phyloP scores from a whole-genome alignment of 1,140 invertebrate genomes.

The Drosophila kepulauana region DNA sequence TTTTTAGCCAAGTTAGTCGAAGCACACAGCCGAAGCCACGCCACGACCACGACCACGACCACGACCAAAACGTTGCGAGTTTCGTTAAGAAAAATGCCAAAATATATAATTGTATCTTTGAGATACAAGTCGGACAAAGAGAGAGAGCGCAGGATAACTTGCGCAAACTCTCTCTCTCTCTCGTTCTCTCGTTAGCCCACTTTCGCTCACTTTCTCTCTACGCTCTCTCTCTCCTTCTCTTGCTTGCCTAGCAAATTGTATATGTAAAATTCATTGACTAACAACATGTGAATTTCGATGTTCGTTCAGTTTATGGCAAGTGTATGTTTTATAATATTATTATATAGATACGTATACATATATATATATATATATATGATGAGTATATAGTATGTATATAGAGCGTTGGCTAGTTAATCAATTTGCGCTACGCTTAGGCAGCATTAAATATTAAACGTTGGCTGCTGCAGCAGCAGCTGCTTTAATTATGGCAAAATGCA shows the following conservation, averaged over 20 bases:
- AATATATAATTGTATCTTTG: constrained; percentile 40
- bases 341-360: neutral
- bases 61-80: constrained; percentile 7
- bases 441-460: constrained; percentile 15
- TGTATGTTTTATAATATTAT: constrained; percentile 11
- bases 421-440: constrained; percentile 15
- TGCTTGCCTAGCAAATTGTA: constrained; percentile 17
- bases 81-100: constrained; percentile 66
- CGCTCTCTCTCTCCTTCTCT: neutral
- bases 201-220: neutral
- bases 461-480: neutral
- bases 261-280: constrained; percentile 80
- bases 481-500: constrained; percentile 22
- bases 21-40: neutral
- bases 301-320: constrained; percentile 61
- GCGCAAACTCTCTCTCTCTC: constrained; percentile 28
- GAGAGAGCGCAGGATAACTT: constrained; percentile 1
- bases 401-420: constrained; percentile 21
- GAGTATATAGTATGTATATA: too few relatives aligned
- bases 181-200: neutral
- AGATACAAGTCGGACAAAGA: constrained; percentile 27
- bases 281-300: constrained; percentile 64
- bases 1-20: constrained; percentile 11
- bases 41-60: constrained; percentile 6
- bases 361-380: neutral